Evolutionary conservation across 2,888 invertebrate species (phyloP).

Genomic region (Drosophila paranaensis): DNA sequence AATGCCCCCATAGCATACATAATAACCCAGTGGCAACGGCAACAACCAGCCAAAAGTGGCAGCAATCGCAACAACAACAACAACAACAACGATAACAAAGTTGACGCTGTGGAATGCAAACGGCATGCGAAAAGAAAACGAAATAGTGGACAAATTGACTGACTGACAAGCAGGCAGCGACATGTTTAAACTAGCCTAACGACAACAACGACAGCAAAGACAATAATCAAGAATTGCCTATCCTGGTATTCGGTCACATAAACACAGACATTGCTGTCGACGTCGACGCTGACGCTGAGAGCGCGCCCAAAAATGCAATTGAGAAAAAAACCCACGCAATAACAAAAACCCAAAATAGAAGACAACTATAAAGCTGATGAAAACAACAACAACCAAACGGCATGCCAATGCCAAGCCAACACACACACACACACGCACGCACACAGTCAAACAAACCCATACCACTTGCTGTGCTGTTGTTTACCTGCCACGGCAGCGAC

Average conservation of each 20-base stretch:
- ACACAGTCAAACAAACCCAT: constrained; percentile 19
- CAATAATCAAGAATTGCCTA: constrained; percentile 48
- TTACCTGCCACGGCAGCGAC: constrained; percentile 46
- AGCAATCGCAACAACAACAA: constrained; percentile 21
- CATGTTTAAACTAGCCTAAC: constrained; percentile 46
- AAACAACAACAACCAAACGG: constrained; percentile 63
- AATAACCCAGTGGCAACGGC: constrained; percentile 43
- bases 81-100: constrained; percentile 31
- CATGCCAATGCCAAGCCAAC: constrained; percentile 70
- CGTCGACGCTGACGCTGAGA: constrained; percentile 22
- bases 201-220: constrained; percentile 24
- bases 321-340: constrained; percentile 77
- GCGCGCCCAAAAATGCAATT: constrained; percentile 75
- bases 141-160: constrained; percentile 57
- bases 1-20: constrained; percentile 60
- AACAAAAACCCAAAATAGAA: constrained; percentile 75
- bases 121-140: constrained; percentile 72
- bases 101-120: constrained; percentile 70
- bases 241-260: constrained; percentile 60
- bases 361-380: constrained; percentile 62
- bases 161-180: constrained; percentile 44
- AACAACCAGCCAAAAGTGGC: constrained; percentile 22
- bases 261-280: constrained; percentile 8
- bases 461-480: constrained; percentile 55
- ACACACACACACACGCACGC: constrained; percentile 21